Evolutionary conservation across 1,140 invertebrate genomes (phyloP).

Genomic region (Lethocerus indicus): DNA sequence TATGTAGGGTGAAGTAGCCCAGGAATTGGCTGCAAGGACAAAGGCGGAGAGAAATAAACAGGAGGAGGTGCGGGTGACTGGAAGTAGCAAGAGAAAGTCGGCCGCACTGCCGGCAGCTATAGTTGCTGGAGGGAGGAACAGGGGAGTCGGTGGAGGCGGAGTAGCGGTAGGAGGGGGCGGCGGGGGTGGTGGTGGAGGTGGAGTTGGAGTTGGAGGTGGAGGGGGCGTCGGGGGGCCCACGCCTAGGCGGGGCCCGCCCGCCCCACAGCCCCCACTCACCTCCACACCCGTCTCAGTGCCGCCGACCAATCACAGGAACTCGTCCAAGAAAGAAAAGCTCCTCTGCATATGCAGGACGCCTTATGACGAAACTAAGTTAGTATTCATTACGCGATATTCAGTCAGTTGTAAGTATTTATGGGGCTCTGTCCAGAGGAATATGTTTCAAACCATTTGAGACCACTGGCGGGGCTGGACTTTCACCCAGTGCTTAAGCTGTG

Average conservation of each 20-base stretch:
- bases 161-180: constrained; percentile 10
- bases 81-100: constrained; percentile 36
- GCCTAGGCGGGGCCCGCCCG: constrained; percentile 2
- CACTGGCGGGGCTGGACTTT: too few relatives aligned
- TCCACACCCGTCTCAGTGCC: constrained; percentile 21
- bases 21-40: constrained; percentile 30
- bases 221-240: constrained; percentile 6
- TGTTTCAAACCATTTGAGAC: too few relatives aligned
- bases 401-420: constrained; percentile 1
- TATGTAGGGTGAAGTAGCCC: constrained; percentile 17
- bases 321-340: constrained; percentile 63
- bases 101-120: constrained; percentile 30
- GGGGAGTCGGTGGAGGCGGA: constrained; percentile 17
- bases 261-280: constrained; percentile 11
- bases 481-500: too few relatives aligned
- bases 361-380: constrained; percentile 82
- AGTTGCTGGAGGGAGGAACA: constrained; percentile 16
- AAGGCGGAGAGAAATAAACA: constrained; percentile 49
- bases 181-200: background rate
- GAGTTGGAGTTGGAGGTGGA: background rate
- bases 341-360: constrained; percentile 89
- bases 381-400: constrained; percentile 1
- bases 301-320: constrained; percentile 22
- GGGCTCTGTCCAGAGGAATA: too few relatives aligned
- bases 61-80: constrained; percentile 40